Evolutionary conservation across 2,888 invertebrate genomes (phyloP).

Genomic region (Pachymerium ferrugineum): DNA sequence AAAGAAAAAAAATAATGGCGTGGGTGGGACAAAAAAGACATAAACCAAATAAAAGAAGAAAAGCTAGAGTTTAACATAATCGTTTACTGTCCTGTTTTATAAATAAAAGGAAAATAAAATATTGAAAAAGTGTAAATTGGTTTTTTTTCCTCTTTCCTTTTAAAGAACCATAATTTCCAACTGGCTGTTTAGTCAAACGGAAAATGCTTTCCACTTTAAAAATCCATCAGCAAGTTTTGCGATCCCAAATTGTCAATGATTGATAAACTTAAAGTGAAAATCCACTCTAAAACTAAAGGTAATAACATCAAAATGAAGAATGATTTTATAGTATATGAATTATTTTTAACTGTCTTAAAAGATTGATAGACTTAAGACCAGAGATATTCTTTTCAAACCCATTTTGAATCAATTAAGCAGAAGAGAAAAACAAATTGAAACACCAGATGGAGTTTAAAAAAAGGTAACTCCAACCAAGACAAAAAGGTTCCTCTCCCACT

Average conservation of each 20-base stretch:
- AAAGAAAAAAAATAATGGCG: background rate
- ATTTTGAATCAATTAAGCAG: background rate
- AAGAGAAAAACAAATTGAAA: too few relatives aligned
- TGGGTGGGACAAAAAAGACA: background rate
- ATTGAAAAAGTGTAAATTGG: background rate
- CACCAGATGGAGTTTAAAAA: too few relatives aligned
- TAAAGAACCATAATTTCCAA: background rate
- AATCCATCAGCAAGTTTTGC: background rate
- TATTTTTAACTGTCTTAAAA: background rate
- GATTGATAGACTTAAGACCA: background rate
- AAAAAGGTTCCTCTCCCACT: background rate
- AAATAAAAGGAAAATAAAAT: background rate
- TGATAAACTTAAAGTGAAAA: background rate
- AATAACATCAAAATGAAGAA: background rate
- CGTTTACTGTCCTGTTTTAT: background rate
- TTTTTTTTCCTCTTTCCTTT: background rate
- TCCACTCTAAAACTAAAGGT: background rate
- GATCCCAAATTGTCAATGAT: background rate
- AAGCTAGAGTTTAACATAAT: background rate
- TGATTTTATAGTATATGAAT: background rate
- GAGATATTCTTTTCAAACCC: background rate
- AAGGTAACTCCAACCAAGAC: background rate
- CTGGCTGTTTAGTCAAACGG: background rate
- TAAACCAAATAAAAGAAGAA: conserved; percentile 1
- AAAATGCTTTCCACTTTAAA: background rate